phyloP scores from a whole-genome alignment of 2,113 vertebrate species.

The Noctilio leporinus region DNA sequence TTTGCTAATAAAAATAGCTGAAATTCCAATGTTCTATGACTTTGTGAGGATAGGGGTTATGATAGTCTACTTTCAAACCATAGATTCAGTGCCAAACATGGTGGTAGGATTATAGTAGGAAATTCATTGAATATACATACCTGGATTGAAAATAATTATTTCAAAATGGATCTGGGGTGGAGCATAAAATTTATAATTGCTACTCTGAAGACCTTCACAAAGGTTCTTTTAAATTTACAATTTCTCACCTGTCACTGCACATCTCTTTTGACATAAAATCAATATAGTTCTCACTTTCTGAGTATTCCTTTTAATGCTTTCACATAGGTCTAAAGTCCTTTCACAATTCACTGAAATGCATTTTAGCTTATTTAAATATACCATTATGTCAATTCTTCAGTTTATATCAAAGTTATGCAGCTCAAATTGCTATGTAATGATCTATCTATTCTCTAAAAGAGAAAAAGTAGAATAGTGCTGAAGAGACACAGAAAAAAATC shows the following conservation, averaged over 20 bases:
- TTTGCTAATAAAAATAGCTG: not conserved
- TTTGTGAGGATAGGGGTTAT: not conserved
- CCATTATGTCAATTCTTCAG: not conserved
- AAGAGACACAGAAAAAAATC: not conserved
- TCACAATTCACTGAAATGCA: not conserved
- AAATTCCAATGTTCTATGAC: not conserved
- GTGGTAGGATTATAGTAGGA: not conserved
- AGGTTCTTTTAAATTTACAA: not conserved
- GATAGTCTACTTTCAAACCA: not conserved
- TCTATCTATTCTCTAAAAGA: not conserved
- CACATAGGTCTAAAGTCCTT: not conserved
- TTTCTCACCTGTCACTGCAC: not conserved
- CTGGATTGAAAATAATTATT: not conserved
- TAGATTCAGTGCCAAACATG: not conserved
- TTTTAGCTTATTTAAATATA: not conserved
- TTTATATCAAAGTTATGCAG: not conserved
- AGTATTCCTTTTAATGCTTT: not conserved
- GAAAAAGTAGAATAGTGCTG: not conserved
- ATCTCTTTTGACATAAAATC: not conserved
- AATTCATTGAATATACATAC: not conserved
- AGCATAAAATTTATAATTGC: not conserved
- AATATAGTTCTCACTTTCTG: not conserved
- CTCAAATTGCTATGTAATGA: not conserved
- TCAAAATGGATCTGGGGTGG: not conserved
- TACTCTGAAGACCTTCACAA: not conserved